Conservation (phyloP, 1,140 invertebrate species). For the Amyelois transitella region DNA sequence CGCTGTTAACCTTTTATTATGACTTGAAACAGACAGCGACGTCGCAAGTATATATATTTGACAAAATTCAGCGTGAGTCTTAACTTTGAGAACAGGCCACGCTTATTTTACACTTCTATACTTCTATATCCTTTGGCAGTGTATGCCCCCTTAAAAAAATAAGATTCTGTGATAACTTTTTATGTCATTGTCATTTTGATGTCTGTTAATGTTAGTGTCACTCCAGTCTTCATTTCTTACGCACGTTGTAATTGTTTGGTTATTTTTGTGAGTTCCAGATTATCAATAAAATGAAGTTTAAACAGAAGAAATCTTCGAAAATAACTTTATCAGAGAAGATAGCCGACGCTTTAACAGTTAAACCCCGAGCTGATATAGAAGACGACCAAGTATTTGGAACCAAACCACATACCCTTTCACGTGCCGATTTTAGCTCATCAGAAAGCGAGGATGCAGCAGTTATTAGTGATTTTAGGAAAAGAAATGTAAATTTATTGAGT, state of each 20-base stretch:
- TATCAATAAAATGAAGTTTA: slow-evolving; percentile 45
- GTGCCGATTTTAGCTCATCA: slow-evolving; percentile 66
- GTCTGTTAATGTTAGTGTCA: too few species aligned
- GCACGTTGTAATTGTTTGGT: slow-evolving; percentile 16
- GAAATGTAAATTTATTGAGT: slow-evolving; percentile 79
- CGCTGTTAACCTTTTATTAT: too few species aligned
- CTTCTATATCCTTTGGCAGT: too few species aligned
- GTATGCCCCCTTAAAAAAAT: too few species aligned
- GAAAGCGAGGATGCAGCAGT: slow-evolving; percentile 76
- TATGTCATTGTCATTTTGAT: too few species aligned
- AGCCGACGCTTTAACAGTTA: slow-evolving; percentile 73
- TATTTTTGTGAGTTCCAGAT: background rate
- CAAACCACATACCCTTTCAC: slow-evolving; percentile 68
- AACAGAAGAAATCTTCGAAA: slow-evolving; percentile 46
- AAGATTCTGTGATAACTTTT: too few species aligned
- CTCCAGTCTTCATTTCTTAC: too few species aligned
- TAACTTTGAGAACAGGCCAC: too few species aligned
- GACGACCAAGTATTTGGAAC: slow-evolving; percentile 73
- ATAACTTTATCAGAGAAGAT: slow-evolving; percentile 76
- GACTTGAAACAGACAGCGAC: too few species aligned
- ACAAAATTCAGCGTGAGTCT: too few species aligned
- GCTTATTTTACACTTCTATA: too few species aligned
- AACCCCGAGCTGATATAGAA: slow-evolving; percentile 73
- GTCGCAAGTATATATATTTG: too few species aligned
- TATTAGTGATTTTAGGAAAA: slow-evolving; percentile 77